These are phyloP conservation scores for Mallotus villosus DNA, from an alignment of 2,797 vertebrate species.

Conservation along the genomic window DNA sequence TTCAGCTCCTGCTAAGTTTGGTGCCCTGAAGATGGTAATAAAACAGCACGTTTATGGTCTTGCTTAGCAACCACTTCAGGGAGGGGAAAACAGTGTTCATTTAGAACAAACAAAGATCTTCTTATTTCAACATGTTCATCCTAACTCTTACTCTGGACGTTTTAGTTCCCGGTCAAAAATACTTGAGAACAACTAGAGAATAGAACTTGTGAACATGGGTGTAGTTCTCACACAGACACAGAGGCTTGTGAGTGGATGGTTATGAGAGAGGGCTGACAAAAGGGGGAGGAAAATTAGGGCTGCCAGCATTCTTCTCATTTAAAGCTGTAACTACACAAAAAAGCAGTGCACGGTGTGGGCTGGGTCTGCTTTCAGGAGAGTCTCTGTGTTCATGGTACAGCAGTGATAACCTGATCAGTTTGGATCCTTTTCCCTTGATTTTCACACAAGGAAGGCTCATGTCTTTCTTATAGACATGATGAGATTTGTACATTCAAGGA, in stretches of 20 bases:
- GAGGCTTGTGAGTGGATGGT: conserved; percentile 72
- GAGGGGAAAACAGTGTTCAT: conserved; percentile 9
- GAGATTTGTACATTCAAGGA: conserved; percentile 75
- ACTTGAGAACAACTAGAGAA: conserved; percentile 39
- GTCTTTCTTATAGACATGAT: conserved; percentile 79
- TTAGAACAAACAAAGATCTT: conserved; percentile 27
- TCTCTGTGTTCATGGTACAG: conserved; percentile 76
- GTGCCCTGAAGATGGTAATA: conserved; percentile 59
- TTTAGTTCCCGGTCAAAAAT: not conserved
- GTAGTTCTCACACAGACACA: conserved; percentile 65
- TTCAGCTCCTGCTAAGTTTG: conserved; percentile 47
- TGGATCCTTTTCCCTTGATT: conserved; percentile 53
- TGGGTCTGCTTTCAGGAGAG: conserved; percentile 85
- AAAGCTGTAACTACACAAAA: conserved; percentile 88
- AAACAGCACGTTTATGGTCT: conserved; percentile 63
- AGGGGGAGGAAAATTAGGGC: conserved; percentile 87
- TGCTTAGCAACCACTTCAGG: conserved; percentile 49
- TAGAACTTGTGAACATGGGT: conserved; percentile 67
- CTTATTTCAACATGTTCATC: conserved; percentile 30
- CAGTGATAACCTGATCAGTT: conserved; percentile 69
- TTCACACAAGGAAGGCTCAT: conserved; percentile 68
- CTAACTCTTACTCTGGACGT: not conserved
- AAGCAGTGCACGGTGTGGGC: conserved; percentile 81
- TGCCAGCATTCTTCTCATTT: conserved; percentile 97
- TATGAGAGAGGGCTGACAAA: conserved; percentile 76